Evolutionary conservation across 2,888 invertebrate species (phyloP).

Genomic region (Amblyjoppa proteus): DNA sequence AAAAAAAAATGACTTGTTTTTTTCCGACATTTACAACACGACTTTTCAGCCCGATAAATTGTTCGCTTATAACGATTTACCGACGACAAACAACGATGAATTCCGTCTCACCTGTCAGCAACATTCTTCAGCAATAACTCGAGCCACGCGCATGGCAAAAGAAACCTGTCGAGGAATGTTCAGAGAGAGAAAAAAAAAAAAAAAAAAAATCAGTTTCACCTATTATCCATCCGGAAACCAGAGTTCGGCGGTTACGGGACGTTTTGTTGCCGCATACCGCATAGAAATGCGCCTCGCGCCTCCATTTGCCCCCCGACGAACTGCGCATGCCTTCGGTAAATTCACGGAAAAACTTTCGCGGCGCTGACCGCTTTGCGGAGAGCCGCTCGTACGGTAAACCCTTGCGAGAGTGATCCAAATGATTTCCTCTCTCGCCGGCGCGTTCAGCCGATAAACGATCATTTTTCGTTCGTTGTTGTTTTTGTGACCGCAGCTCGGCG

Average conservation of each 20-base stretch:
- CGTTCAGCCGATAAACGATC: slow-evolving; percentile 67
- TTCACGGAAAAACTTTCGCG: slow-evolving; percentile 65
- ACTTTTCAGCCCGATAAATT: background rate
- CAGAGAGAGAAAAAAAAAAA: slow-evolving; percentile 32
- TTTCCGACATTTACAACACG: background rate
- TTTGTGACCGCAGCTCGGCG: slow-evolving; percentile 46
- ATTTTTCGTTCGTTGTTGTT: slow-evolving; percentile 55
- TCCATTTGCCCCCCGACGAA: slow-evolving; percentile 10
- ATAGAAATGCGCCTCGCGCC: slow-evolving; percentile 42
- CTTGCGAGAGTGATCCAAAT: slow-evolving; percentile 56
- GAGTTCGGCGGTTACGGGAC: slow-evolving; percentile 19
- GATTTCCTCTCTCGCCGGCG: slow-evolving; percentile 59
- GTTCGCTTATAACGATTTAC: background rate
- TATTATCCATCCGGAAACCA: slow-evolving; percentile 35
- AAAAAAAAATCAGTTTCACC: slow-evolving; percentile 43
- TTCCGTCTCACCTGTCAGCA: background rate
- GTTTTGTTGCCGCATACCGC: slow-evolving; percentile 47
- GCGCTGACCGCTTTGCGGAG: slow-evolving; percentile 24
- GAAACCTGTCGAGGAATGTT: background rate
- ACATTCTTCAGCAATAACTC: background rate
- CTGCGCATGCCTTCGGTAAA: slow-evolving; percentile 47
- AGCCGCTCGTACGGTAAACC: slow-evolving; percentile 45
- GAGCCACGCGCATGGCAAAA: background rate
- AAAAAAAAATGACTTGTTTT: background rate
- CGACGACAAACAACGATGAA: background rate